Percentiles rank a stretch among this genome's conserved stretches.
phyloP scores from a whole-genome alignment of 1,140 invertebrate genomes.

The Pentalonia nigronervosa region DNA sequence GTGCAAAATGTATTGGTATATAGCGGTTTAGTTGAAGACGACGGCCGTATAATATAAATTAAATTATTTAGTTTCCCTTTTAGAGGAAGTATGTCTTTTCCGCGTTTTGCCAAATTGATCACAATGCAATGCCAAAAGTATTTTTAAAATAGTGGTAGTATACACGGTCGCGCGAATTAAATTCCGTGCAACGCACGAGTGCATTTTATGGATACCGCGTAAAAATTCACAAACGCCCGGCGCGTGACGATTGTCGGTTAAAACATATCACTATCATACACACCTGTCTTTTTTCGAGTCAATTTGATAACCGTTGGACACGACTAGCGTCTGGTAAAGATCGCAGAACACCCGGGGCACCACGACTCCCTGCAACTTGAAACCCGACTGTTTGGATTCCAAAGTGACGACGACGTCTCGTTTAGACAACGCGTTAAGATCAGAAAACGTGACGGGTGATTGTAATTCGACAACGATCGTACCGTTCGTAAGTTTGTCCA shows the following conservation, averaged over 20 bases:
- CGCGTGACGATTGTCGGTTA: neutral
- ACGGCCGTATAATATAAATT: neutral
- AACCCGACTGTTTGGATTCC: slow-evolving; percentile 70
- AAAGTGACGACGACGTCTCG: slow-evolving; percentile 75
- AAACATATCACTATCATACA: neutral
- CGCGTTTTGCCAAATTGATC: slow-evolving; percentile 18
- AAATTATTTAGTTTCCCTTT: slow-evolving; percentile 13
- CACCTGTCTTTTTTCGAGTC: slow-evolving; percentile 38
- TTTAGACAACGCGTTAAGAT: slow-evolving; percentile 75
- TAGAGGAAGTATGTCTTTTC: slow-evolving; percentile 5
- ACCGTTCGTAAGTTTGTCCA: slow-evolving; percentile 77
- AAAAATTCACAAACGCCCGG: neutral
- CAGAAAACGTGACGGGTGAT: slow-evolving; percentile 74
- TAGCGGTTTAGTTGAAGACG: neutral
- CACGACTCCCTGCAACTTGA: slow-evolving; percentile 73
- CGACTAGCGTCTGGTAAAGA: slow-evolving; percentile 63
- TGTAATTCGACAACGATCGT: slow-evolving; percentile 77
- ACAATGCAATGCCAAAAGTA: slow-evolving; percentile 26
- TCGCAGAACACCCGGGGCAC: slow-evolving; percentile 79
- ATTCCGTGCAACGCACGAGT: neutral
- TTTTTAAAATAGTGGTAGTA: neutral
- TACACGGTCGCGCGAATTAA: neutral
- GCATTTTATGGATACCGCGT: slow-evolving; percentile 12
- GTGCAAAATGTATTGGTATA: neutral
- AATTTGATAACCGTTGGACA: slow-evolving; percentile 5